Evolutionary conservation across 2,888 invertebrate species (phyloP).

Genomic region (Sclerodermus sp.): DNA sequence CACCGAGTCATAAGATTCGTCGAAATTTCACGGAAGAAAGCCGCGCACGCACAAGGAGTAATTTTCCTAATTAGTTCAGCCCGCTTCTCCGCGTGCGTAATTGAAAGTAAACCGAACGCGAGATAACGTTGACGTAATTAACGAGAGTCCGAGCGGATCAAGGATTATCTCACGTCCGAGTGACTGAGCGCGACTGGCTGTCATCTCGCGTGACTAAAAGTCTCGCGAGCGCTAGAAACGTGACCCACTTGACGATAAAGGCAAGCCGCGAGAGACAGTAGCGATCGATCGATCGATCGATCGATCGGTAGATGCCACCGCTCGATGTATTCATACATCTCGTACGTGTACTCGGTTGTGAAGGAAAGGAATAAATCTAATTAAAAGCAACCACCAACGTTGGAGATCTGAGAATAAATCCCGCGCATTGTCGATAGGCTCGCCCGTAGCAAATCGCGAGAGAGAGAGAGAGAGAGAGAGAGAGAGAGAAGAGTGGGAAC

Average conservation of each 20-base stretch:
- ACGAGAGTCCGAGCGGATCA: neutral
- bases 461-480: too few relatives aligned
- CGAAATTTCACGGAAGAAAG: too few relatives aligned
- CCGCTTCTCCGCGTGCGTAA: neutral
- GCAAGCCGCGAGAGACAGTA: neutral
- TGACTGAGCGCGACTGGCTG: constrained; percentile 4
- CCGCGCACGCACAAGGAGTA: too few relatives aligned
- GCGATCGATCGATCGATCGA: constrained; percentile 23
- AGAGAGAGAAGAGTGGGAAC: too few relatives aligned
- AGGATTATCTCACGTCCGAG: constrained; percentile 21
- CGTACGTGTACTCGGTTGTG: too few relatives aligned
- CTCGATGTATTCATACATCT: too few relatives aligned
- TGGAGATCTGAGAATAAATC: too few relatives aligned
- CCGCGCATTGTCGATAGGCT: too few relatives aligned
- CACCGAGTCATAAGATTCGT: too few relatives aligned
- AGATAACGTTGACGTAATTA: neutral
- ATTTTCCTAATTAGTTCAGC: neutral
- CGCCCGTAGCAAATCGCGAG: too few relatives aligned
- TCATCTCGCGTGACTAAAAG: constrained; percentile 16
- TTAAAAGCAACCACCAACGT: too few relatives aligned
- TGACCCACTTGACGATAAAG: neutral
- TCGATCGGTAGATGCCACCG: constrained; percentile 19
- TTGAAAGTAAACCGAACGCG: neutral
- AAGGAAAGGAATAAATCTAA: too few relatives aligned
- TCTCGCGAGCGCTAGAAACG: constrained; percentile 7